phyloP scores from a whole-genome alignment of 2,888 invertebrate genomes.

The Rhyacophila evoluta region DNA sequence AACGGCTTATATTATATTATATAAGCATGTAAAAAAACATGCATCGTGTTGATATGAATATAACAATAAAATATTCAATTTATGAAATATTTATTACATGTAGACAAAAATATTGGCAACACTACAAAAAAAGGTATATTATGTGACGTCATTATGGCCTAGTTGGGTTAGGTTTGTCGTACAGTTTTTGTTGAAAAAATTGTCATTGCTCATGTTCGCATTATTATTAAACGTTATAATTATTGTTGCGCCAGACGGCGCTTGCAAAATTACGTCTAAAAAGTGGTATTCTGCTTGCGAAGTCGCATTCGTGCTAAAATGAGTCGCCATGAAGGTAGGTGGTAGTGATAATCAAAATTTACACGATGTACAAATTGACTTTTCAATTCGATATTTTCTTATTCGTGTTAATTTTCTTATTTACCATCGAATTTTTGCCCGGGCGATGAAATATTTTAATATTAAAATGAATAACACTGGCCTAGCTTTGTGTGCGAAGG shows the following conservation, averaged over 20 bases:
- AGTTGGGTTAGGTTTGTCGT: conserved; percentile 80
- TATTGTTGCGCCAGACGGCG: conserved; percentile 42
- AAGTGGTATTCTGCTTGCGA: conserved; percentile 58
- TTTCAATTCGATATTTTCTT: neutral
- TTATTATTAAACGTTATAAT: conserved; percentile 43
- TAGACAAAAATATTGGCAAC: conserved; percentile 55
- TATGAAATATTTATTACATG: too few species aligned
- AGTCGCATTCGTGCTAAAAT: conserved; percentile 75
- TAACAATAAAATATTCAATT: too few species aligned
- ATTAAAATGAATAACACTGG: conserved; percentile 20
- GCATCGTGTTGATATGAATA: too few species aligned
- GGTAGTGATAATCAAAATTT: conserved; percentile 71
- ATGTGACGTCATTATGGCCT: conserved; percentile 76
- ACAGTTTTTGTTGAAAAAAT: conserved; percentile 75
- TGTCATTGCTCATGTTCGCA: conserved; percentile 72
- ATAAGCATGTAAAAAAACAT: too few species aligned
- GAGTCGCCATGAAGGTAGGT: conserved; percentile 96
- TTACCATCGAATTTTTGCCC: neutral
- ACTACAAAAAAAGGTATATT: conserved; percentile 56
- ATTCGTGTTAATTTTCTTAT: neutral
- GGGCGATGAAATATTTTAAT: neutral
- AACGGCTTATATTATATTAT: too few species aligned
- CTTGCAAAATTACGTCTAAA: conserved; percentile 31
- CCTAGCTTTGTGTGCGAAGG: conserved; percentile 32
- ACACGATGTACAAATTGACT: conserved; percentile 54